Base-by-base conservation (phyloP, 2,888 invertebrate species). In the Ecdyonurus torrentis region DNA sequence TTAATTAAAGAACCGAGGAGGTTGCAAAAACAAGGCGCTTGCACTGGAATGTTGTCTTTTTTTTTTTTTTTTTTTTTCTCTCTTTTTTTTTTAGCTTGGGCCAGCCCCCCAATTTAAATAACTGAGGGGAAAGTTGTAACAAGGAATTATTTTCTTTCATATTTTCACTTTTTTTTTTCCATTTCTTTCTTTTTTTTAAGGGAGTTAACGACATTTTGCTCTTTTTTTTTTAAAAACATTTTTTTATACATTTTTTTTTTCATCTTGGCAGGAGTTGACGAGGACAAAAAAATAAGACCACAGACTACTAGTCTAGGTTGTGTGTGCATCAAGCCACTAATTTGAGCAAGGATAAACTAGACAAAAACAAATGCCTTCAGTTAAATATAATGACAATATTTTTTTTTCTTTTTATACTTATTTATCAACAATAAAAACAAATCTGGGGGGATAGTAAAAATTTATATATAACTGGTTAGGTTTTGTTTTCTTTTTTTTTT, bases 281-380 rank as follows among this genome's bases (percentile, higher is more conserved):
- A 37, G 37, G 37, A 37, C 37, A 37, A 20, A 20, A 55, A 55
- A 55, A 20, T 22, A 55, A 22, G 55, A 55, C 19, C 55, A 22
- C 55, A 55, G 55, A 55, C 55, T 55, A 55, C 55, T 20, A 10
- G 37, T 37, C 37, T 37, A 37, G 37, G 37, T n/a, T 55, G 50
- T 20, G 55, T 55, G 55, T 55, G 55, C 55, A 55, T 55, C n/a
- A 55, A 55, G 55, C 55, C 55, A 55, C 55, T 55, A 55, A n/a
- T 55, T 55, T 55, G 55, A 55, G 55, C 55, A 55, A 55, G 55
- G 55, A 55, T 7, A 55, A 55, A 55, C 55, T 55, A 55, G 55
- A 37, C n/a, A 55, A 55, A n/a, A 55, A 55, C 19, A 55, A n/a
- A 20, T 55, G 55, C 55, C 18, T 55, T 55, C 55, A 22, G 5